phyloP scores from a whole-genome alignment of 1,140 invertebrate species.

The Sarcophaga bullata region DNA sequence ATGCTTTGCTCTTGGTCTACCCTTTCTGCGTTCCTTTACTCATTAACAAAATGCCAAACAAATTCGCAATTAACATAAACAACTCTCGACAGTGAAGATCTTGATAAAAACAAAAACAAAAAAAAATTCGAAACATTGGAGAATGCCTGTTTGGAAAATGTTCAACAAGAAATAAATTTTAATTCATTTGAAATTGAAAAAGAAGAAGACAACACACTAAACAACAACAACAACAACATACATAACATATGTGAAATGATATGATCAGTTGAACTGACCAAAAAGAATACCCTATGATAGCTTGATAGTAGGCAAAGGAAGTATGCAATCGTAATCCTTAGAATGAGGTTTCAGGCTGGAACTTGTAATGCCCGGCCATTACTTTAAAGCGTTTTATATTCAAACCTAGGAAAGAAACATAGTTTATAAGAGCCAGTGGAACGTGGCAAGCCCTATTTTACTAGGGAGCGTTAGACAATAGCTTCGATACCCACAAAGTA shows the following conservation, averaged over 20 bases:
- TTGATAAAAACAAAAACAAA: no score
- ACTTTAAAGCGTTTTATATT: no score
- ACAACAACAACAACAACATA: neutral
- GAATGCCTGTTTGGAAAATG: slow-evolving; percentile 26
- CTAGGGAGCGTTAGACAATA: no score
- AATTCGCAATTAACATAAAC: slow-evolving; percentile 39
- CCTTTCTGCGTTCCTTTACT: neutral
- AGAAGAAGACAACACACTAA: neutral
- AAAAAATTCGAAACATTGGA: neutral
- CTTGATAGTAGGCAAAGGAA: neutral
- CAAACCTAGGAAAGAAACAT: no score
- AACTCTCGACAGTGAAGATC: slow-evolving; percentile 30
- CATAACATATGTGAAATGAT: neutral
- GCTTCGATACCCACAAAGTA: no score
- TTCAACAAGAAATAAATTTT: slow-evolving; percentile 35
- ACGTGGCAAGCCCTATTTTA: no score
- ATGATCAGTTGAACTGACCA: neutral
- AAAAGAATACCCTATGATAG: neutral
- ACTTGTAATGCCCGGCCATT: no score
- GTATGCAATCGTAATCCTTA: neutral
- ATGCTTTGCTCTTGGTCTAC: neutral
- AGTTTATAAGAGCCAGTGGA: no score
- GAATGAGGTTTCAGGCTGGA: no score
- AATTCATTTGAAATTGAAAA: slow-evolving; percentile 12
- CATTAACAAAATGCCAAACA: slow-evolving; percentile 36